A percentile compares a stretch with the other conserved stretches of the same genome.
These are phyloP conservation scores for Acestrorhynchus altus DNA, from an alignment of 2,797 vertebrate species.

Conservation along the genomic window DNA sequence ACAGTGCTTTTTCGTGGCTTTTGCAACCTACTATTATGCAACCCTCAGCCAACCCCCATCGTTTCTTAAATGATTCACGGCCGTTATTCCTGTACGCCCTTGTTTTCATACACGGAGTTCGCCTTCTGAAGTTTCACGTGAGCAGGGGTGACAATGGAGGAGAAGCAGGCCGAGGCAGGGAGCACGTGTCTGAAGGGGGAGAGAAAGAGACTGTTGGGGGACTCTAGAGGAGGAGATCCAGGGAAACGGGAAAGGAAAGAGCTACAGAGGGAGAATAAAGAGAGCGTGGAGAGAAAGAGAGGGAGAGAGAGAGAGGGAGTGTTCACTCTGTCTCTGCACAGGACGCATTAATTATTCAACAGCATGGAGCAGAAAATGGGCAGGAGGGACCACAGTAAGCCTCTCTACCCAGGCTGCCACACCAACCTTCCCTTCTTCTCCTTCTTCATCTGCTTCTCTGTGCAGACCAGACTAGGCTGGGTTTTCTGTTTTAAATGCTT, in stretches of 20 bases:
- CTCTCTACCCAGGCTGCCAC: background rate
- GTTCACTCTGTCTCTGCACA: constrained; percentile 42
- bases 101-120: background rate
- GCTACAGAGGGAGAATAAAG: constrained; percentile 18
- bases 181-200: background rate
- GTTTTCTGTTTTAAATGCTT: background rate
- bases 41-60: background rate
- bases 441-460: background rate
- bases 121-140: background rate
- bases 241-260: constrained; percentile 3
- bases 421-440: background rate
- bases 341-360: constrained; percentile 57
- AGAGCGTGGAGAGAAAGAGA: constrained; percentile 7
- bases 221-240: constrained; percentile 1
- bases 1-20: background rate
- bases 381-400: constrained; percentile 39
- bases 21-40: background rate
- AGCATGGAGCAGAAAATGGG: constrained; percentile 46
- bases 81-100: background rate
- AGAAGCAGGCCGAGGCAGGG: background rate
- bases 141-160: background rate
- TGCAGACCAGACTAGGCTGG: background rate
- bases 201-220: background rate
- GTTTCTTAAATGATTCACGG: background rate
- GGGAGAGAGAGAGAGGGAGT: constrained; percentile 23